phyloP scores from a whole-genome alignment of 2,888 invertebrate genomes.

The Neoitamus cyanurus region DNA sequence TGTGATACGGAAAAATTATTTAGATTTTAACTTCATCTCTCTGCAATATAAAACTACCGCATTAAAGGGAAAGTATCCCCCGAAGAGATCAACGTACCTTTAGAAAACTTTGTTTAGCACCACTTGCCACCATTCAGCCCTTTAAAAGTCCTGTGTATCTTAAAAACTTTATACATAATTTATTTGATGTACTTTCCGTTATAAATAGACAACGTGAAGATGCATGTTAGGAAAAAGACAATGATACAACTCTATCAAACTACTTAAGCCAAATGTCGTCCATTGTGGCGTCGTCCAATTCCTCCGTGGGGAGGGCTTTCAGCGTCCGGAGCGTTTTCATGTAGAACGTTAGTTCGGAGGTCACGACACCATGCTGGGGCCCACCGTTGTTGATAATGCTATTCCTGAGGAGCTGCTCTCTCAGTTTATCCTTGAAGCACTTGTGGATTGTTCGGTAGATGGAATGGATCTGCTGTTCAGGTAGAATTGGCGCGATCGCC shows the following conservation, averaged over 20 bases:
- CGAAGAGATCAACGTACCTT: too few relatives aligned
- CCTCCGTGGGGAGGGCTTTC: constrained; percentile 79
- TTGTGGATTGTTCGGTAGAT: constrained; percentile 84
- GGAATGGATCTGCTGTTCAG: constrained; percentile 79
- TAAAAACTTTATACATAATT: constrained; percentile 44
- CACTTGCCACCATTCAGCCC: too few relatives aligned
- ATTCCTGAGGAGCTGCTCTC: constrained; percentile 85
- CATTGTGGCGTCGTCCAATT: constrained; percentile 78
- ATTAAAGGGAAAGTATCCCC: too few relatives aligned
- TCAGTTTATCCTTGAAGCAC: constrained; percentile 86
- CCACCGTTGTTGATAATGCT: constrained; percentile 96
- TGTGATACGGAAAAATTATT: too few relatives aligned
- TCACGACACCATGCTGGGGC: constrained; percentile 95
- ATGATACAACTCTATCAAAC: constrained; percentile 39
- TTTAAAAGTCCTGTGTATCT: not conserved
- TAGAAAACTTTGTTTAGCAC: too few relatives aligned
- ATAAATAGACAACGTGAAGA: constrained; percentile 39
- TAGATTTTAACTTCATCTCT: too few relatives aligned
- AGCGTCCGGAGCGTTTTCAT: constrained; percentile 85
- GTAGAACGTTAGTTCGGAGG: constrained; percentile 91
- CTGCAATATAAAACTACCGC: too few relatives aligned
- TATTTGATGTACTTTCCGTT: constrained; percentile 26
- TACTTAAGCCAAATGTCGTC: constrained; percentile 83
- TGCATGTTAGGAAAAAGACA: constrained; percentile 35
- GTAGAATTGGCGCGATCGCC: constrained; percentile 87